Evolutionary conservation across 2,888 invertebrate species (phyloP), one percentile per base, ranked within the genome.

Genomic region (Melikaiella ostensackeni): DNA sequence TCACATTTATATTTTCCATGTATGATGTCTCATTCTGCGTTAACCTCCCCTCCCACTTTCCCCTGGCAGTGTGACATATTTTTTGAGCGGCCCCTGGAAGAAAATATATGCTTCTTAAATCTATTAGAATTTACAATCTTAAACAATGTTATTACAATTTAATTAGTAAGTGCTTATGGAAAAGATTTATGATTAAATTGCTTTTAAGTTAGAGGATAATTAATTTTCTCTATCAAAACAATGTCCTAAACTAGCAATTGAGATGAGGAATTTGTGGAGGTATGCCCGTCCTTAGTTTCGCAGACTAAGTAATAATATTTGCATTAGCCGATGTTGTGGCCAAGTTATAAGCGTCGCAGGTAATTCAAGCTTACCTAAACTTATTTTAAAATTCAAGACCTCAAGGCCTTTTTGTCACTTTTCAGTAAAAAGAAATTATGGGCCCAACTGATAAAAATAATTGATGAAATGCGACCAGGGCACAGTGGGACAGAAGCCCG

Each of bases 221-320:
- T 50, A 50, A 70, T 30, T 70, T 30, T 50, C 27, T n/a, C 70
- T 70, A 46, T 50, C n/a, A 70, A 27, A 27, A 42, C 46, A 38
- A 19, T 27, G 46, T 27, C n/a, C 27, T 70, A 70, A 70, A 50
- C 30, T 33, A 27, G 46, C 38, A 70, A 30, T 70, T 50, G 30
- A 50, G 70, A 50, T n/a, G 50, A n/a, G 50, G 30, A 50, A 30
- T 70, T 70, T 30, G 27, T 30, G 30, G 19, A 11, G 30, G 46
- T 50, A 7, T 30, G 9, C 46, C 46, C 70, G n/a, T 46, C 46
- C 70, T 7, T 35, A 46, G 50, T 30, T 70, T 30, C 70, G n/a
- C 46, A 50, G 46, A 70, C 46, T 70, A 33, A 30, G 50, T 70
- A 70, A 70, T 70, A 70, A 70, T 70, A 70, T 70, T 70, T 70